A percentile compares a stretch with the other conserved stretches of the same genome.
phyloP scores from a whole-genome alignment of 2,888 invertebrate species.

The Lysandra bellargus region DNA sequence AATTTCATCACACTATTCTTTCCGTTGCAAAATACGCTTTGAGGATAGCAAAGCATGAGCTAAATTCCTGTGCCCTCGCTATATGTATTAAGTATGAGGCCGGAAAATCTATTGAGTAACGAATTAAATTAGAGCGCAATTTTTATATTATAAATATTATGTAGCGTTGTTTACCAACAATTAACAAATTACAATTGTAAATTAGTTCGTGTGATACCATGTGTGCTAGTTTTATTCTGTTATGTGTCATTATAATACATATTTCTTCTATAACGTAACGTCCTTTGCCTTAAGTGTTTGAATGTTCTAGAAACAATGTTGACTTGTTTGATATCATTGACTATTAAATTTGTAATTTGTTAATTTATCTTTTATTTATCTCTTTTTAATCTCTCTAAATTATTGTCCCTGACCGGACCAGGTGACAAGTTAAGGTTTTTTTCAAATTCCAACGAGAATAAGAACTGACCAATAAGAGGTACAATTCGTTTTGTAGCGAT shows the following conservation, averaged over 20 bases:
- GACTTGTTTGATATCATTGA: not conserved
- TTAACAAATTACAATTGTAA: not conserved
- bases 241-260: slow-evolving; percentile 13
- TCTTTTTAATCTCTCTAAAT: too few relatives aligned
- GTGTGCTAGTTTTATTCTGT: not conserved
- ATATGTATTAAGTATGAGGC: not conserved
- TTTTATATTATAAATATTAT: slow-evolving; percentile 22
- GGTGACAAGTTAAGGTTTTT: too few relatives aligned
- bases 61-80: not conserved
- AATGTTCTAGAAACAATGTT: not conserved
- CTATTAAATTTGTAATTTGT: too few relatives aligned
- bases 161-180: slow-evolving; percentile 6
- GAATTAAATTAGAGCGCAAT: not conserved
- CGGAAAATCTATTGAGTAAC: slow-evolving; percentile 1
- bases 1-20: not conserved
- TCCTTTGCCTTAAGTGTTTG: not conserved
- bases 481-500: too few relatives aligned
- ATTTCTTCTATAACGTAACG: slow-evolving; percentile 4
- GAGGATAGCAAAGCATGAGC: not conserved
- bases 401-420: too few relatives aligned
- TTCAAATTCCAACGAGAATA: too few relatives aligned
- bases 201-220: not conserved
- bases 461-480: too few relatives aligned
- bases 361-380: too few relatives aligned
- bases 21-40: not conserved